These are phyloP conservation scores for Bolinopsis microptera DNA, from an alignment of 37 sponge, comb jelly and placozoan genomes.

Conservation along the genomic window DNA sequence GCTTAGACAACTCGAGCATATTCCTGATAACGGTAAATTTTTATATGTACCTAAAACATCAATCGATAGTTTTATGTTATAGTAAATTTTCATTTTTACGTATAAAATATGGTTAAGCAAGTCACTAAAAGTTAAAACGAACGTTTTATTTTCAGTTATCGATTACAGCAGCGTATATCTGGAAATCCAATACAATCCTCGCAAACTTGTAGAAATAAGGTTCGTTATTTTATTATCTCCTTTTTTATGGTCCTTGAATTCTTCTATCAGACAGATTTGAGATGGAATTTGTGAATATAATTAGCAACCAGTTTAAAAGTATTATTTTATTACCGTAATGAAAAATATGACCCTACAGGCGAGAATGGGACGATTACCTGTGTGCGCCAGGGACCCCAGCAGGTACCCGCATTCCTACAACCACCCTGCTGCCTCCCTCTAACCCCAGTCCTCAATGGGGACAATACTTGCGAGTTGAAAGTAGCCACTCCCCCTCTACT, in stretches of 20 bases:
- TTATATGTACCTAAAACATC: too few species aligned
- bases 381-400: not conserved
- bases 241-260: too few species aligned
- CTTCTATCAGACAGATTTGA: too few species aligned
- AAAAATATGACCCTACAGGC: not conserved
- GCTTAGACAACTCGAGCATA: slow-evolving; percentile 17
- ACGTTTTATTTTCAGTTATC: slow-evolving; percentile 66
- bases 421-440: not conserved
- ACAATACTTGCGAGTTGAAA: not conserved
- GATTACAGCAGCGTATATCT: slow-evolving; percentile 62
- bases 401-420: not conserved
- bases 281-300: too few species aligned
- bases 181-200: slow-evolving; percentile 50
- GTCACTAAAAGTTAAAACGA: too few species aligned
- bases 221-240: not conserved
- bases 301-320: too few species aligned
- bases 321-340: too few species aligned
- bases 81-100: too few species aligned
- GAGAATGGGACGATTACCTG: slow-evolving; percentile 34
- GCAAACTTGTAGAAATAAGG: slow-evolving; percentile 44
- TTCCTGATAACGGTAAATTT: slow-evolving; percentile 57
- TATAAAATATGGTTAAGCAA: too few species aligned
- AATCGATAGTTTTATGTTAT: too few species aligned
- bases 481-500: too few species aligned
- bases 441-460: not conserved